Percentiles rank a stretch among this genome's conserved stretches.
Conservation (phyloP, 2,113 vertebrate genomes). For the Forbesichthys papilliferus region DNA sequence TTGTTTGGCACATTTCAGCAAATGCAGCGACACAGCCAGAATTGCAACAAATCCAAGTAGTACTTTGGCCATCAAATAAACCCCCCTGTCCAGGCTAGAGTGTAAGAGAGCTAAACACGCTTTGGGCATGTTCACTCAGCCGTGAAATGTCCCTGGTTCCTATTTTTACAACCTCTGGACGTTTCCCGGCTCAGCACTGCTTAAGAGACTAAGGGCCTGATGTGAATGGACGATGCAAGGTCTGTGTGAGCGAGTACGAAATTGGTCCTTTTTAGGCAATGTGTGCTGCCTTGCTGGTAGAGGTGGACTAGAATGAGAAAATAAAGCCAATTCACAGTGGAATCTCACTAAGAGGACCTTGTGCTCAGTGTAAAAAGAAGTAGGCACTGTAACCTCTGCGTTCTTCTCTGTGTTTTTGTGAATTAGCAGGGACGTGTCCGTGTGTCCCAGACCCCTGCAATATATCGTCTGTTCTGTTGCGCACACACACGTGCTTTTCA, state of each 20-base stretch:
- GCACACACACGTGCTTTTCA: constrained; percentile 2
- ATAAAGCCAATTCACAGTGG: constrained; percentile 20
- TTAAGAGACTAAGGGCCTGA: constrained; percentile 49
- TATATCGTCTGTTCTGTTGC: constrained; percentile 29
- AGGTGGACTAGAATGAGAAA: constrained; percentile 8
- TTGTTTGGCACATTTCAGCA: constrained; percentile 20
- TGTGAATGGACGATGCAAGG: constrained; percentile 56
- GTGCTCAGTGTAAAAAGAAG: no score
- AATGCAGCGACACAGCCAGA: constrained; percentile 42
- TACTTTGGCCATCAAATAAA: constrained; percentile 61
- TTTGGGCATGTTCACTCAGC: constrained; percentile 62
- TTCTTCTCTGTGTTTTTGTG: no score
- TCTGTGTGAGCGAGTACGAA: constrained; percentile 13
- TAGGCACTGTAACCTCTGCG: no score
- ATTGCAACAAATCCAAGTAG: constrained; percentile 55
- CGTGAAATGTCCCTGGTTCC: constrained; percentile 75
- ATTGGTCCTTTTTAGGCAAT: constrained; percentile 22
- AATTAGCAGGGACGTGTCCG: constrained; percentile 1
- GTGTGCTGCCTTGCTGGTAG: constrained; percentile 29
- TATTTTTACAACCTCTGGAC: constrained; percentile 68
- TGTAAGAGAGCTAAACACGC: constrained; percentile 48
- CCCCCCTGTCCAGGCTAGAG: constrained; percentile 41
- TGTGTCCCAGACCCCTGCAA: constrained; percentile 27
- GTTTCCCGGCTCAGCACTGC: constrained; percentile 51
- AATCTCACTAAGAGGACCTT: not conserved